Percentiles rank a stretch among this genome's conserved stretches.
Evolutionary conservation across 1,140 invertebrate species (phyloP).

Genomic region (Anastatus disparis): DNA sequence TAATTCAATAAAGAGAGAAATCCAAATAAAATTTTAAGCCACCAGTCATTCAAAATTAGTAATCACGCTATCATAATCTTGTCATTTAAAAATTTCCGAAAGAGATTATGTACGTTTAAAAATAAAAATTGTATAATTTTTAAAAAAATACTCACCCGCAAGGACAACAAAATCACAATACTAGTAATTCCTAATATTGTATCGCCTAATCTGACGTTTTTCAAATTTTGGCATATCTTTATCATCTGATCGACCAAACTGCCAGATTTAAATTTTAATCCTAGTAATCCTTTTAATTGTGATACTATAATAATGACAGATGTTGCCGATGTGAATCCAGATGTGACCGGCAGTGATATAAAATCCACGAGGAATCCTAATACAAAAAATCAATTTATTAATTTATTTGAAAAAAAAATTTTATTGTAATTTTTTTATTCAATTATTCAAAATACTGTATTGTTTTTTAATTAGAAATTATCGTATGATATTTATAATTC

Average conservation of each 20-base stretch:
- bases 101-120: too few species aligned
- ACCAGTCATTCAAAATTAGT: too few species aligned
- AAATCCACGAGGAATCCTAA: slow-evolving; percentile 93
- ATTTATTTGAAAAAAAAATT: slow-evolving; percentile 15
- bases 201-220: slow-evolving; percentile 70
- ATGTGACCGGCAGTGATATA: slow-evolving; percentile 91
- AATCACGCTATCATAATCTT: not conserved
- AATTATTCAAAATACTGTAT: too few species aligned
- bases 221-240: slow-evolving; percentile 71
- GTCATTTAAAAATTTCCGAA: not conserved
- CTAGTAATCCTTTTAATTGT: slow-evolving; percentile 87
- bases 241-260: slow-evolving; percentile 71
- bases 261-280: slow-evolving; percentile 74
- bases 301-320: slow-evolving; percentile 90
- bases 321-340: slow-evolving; percentile 92
- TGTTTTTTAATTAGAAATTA: too few species aligned
- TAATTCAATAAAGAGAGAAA: too few species aligned
- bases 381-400: slow-evolving; percentile 7
- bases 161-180: slow-evolving; percentile 72
- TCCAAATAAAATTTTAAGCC: too few species aligned
- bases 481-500: too few species aligned
- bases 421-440: too few species aligned
- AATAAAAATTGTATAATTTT: not conserved
- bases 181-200: slow-evolving; percentile 73
- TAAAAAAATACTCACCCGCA: slow-evolving; percentile 70